Evolutionary conservation across 1,140 invertebrate genomes (phyloP), one percentile per base, ranked within the genome.

Genomic region (Bombus pyrosoma): DNA sequence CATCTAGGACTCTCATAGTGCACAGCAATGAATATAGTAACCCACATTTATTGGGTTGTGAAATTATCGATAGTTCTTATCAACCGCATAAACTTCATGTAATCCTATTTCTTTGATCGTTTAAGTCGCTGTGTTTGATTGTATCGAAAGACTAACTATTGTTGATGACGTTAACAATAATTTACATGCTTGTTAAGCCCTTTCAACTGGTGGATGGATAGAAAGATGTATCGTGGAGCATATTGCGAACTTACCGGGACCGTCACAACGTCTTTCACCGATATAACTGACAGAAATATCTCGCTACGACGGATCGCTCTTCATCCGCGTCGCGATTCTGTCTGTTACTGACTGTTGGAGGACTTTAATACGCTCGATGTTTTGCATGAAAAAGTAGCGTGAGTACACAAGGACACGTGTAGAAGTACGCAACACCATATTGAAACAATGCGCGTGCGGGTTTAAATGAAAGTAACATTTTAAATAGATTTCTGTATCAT

Each of bases 181-280:
- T 41, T 62, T 12, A 32, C 28, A 18, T 25, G 43, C 3, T 22
- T n/a, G 41, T 34, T 6, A 32, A 22, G 4, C 15, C 15, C 3
- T 47, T 12, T 53, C 22, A 75, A 53, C 10, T n/a, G n/a, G n/a
- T n/a, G n/a, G 32, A 41, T n/a, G 28, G 28, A 72, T 13, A 39
- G 13, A 72, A 28, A 71, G 6, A 41, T 2, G 2, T 34, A 25
- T 39, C 13, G 8, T 39, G 4, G 6, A 39, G 6, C 28, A 53
- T 0, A 12, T 77, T 68, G 43, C 13, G 13, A 47, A 77, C 74
- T 83, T 83, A 83, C 81, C 81, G 13, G 64, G 15, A 41, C 37
- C 8, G 28, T 53, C 8, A 22, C 62, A 8, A 12, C 18, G n/a
- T n/a, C 12, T 22, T 64, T 15, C 80, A 28, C 39, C n/a, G 53